These are phyloP conservation scores for Paracentrotus lividus DNA, from an alignment of 53 echinoderm and acorn worm genomes.

Conservation along the genomic window DNA sequence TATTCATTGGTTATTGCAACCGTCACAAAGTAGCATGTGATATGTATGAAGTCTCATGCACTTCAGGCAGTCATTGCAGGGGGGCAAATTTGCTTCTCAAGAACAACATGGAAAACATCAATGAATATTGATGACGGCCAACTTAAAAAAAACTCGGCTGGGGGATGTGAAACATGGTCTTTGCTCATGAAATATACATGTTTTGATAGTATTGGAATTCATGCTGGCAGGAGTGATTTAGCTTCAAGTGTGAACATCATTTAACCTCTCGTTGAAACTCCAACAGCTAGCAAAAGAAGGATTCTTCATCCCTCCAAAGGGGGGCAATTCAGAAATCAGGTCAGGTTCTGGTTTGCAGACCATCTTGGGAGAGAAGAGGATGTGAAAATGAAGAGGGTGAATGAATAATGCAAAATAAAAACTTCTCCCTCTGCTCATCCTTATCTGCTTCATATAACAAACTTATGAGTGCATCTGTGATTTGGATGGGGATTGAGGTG, in stretches of 20 bases:
- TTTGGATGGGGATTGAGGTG: not conserved
- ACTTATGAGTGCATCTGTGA: not conserved
- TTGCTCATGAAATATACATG: slow-evolving; percentile 36
- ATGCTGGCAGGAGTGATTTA: slow-evolving; percentile 48
- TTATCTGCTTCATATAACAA: not conserved
- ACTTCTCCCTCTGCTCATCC: not conserved
- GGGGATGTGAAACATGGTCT: slow-evolving; percentile 33
- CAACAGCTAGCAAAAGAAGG: not conserved
- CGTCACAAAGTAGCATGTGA: slow-evolving; percentile 37
- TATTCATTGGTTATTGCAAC: slow-evolving; percentile 45
- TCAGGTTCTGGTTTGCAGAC: slow-evolving; percentile 15
- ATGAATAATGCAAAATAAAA: slow-evolving; percentile 50
- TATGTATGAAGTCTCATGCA: slow-evolving; percentile 35
- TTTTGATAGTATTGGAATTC: slow-evolving; percentile 19
- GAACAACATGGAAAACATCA: slow-evolving; percentile 37
- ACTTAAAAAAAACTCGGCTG: not conserved
- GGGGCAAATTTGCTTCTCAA: not conserved
- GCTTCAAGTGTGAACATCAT: not conserved
- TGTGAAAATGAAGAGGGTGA: slow-evolving; percentile 10
- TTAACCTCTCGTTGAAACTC: slow-evolving; percentile 17
- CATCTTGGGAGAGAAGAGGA: slow-evolving; percentile 23
- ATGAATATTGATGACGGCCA: slow-evolving; percentile 10
- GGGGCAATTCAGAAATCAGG: slow-evolving; percentile 6
- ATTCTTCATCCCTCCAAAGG: not conserved
- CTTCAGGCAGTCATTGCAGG: not conserved